Conservation (phyloP, 2,113 vertebrate species). For the Mungos mungo region DNA sequence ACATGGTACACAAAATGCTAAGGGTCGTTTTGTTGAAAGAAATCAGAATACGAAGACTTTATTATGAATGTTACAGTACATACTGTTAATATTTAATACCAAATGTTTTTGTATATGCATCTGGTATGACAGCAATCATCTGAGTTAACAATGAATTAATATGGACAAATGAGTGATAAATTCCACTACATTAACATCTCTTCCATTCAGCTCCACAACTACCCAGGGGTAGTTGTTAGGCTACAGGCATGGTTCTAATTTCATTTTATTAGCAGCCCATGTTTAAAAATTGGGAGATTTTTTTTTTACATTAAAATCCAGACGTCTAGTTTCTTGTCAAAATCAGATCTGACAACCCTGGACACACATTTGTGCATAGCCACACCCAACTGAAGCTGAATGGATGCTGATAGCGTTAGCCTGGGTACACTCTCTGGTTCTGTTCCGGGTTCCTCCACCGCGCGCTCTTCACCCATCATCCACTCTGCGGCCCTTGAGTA, state of each 20-base stretch:
- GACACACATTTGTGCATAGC: background rate
- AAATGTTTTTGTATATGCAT: background rate
- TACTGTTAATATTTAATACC: background rate
- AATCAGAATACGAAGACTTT: background rate
- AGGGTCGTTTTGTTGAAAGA: constrained; percentile 12
- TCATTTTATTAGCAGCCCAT: background rate
- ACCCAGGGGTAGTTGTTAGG: background rate
- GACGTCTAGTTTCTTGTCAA: constrained; percentile 1
- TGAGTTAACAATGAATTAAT: background rate
- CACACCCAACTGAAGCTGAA: background rate
- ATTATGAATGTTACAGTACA: constrained; percentile 44
- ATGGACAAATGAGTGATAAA: background rate
- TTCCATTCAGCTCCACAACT: background rate
- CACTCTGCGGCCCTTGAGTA: background rate
- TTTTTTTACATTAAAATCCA: constrained; percentile 28
- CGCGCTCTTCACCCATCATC: background rate
- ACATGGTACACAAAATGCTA: background rate
- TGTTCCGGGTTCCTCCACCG: background rate
- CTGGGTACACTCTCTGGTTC: background rate
- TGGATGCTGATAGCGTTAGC: background rate
- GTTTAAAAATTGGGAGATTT: constrained; percentile 4
- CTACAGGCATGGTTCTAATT: background rate
- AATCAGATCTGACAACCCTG: background rate
- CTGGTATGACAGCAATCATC: background rate
- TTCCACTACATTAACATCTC: background rate